A percentile compares a stretch with the other conserved stretches of the same genome.
phyloP scores from a whole-genome alignment of 2,113 vertebrate genomes.

The Festucalex cinctus region DNA sequence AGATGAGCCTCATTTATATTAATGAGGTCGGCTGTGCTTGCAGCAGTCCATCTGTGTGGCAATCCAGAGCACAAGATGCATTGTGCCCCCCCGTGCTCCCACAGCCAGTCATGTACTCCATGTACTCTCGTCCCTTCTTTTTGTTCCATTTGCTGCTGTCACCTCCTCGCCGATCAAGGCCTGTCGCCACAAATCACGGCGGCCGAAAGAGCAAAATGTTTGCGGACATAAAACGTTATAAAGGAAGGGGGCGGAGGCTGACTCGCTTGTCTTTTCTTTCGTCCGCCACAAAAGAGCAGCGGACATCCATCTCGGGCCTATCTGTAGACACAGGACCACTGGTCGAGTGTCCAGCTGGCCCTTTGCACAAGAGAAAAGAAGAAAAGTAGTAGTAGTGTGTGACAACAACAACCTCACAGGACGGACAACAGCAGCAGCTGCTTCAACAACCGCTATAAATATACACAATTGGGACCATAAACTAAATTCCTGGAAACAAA shows the following conservation, averaged over 20 bases:
- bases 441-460: slow-evolving; percentile 17
- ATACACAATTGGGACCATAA: slow-evolving; percentile 19
- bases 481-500: neutral
- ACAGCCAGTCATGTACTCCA: slow-evolving; percentile 33
- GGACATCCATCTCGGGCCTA: slow-evolving; percentile 58
- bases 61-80: slow-evolving; percentile 17
- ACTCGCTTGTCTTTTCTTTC: slow-evolving; percentile 18
- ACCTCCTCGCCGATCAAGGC: slow-evolving; percentile 44
- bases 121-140: slow-evolving; percentile 30
- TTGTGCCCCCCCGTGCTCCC: neutral
- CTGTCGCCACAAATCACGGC: slow-evolving; percentile 53
- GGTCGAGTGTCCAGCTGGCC: slow-evolving; percentile 48
- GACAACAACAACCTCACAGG: slow-evolving; percentile 17
- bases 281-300: slow-evolving; percentile 48
- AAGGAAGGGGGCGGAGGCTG: slow-evolving; percentile 17
- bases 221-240: slow-evolving; percentile 25
- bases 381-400: slow-evolving; percentile 40
- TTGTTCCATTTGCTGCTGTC: slow-evolving; percentile 34
- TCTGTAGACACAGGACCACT: slow-evolving; percentile 60
- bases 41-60: slow-evolving; percentile 65
- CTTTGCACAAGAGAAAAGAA: slow-evolving; percentile 30
- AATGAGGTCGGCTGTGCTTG: slow-evolving; percentile 64
- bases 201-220: slow-evolving; percentile 26
- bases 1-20: slow-evolving; percentile 72
- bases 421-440: slow-evolving; percentile 30